Conservation (phyloP, 2,113 vertebrate species). For the Emydocephalus ijimae region DNA sequence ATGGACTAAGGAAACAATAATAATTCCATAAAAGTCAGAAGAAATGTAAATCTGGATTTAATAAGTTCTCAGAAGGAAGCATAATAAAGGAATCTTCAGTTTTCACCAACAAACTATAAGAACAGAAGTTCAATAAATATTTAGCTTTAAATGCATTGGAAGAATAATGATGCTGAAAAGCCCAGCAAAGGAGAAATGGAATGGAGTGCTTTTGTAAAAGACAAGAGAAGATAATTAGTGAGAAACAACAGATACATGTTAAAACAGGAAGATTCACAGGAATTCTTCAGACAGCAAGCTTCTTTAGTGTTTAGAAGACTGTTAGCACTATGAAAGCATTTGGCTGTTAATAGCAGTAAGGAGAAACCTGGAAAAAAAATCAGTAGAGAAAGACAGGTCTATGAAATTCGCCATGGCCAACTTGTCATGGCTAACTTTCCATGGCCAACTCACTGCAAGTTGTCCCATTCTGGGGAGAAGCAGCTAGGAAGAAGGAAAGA, state of each 20-base stretch:
- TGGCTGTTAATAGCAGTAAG: neutral
- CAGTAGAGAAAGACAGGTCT: neutral
- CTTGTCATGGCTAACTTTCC: neutral
- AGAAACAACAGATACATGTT: slow-evolving; percentile 19
- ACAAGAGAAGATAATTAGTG: slow-evolving; percentile 25
- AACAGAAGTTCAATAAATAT: slow-evolving; percentile 7
- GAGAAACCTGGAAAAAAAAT: neutral
- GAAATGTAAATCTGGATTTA: slow-evolving; percentile 8
- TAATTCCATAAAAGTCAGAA: slow-evolving; percentile 10
- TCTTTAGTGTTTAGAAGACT: neutral
- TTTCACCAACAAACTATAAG: neutral
- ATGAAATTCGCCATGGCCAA: neutral
- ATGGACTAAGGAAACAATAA: neutral
- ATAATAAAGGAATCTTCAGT: neutral
- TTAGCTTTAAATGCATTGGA: slow-evolving; percentile 5
- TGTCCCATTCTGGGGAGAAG: neutral
- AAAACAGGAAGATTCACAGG: slow-evolving; percentile 12
- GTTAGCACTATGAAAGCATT: neutral
- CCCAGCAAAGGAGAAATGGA: slow-evolving; percentile 2
- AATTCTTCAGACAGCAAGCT: slow-evolving; percentile 12
- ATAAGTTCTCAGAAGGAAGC: slow-evolving; percentile 24
- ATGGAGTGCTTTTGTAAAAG: slow-evolving; percentile 20
- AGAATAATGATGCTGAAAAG: slow-evolving; percentile 17
- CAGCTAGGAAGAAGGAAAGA: neutral
- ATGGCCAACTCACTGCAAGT: neutral